Percentiles rank a stretch among this genome's conserved stretches.
Conservation (phyloP, 2,113 vertebrate genomes). For the Choloepus hoffmanni region DNA sequence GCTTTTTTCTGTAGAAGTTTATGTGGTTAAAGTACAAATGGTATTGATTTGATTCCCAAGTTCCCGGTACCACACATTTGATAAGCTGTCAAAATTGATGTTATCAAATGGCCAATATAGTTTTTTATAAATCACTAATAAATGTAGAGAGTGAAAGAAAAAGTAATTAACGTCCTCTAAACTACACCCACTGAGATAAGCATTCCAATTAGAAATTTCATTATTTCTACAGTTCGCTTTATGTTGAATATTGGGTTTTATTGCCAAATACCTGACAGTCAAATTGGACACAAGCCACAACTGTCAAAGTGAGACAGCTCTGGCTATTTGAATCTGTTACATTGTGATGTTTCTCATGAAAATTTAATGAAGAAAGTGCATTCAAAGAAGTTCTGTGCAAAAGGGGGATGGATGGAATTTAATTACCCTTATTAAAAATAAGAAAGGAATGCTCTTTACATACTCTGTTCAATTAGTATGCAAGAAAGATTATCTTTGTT, state of each 20-base stretch:
- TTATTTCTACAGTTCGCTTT: constrained; percentile 84
- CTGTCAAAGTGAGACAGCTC: constrained; percentile 84
- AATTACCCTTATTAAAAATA: constrained; percentile 89
- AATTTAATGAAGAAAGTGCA: constrained; percentile 87
- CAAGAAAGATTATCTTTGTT: constrained; percentile 83
- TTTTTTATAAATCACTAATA: constrained; percentile 82
- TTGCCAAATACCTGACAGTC: constrained; percentile 93
- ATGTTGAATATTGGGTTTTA: constrained; percentile 84
- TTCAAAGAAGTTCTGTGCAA: constrained; percentile 82
- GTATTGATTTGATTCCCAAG: constrained; percentile 27
- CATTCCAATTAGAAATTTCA: constrained; percentile 84
- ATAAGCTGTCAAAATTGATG: constrained; percentile 77
- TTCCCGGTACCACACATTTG: constrained; percentile 57
- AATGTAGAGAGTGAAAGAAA: constrained; percentile 73
- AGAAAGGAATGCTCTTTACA: constrained; percentile 80
- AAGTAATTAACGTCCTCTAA: constrained; percentile 80
- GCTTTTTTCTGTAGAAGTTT: constrained; percentile 27
- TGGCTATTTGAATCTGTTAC: constrained; percentile 85
- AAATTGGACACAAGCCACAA: constrained; percentile 89
- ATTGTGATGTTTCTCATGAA: constrained; percentile 88
- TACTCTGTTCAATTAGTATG: constrained; percentile 80
- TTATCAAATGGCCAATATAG: constrained; percentile 70
- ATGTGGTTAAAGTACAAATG: constrained; percentile 18
- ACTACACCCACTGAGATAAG: constrained; percentile 82
- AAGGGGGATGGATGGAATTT: constrained; percentile 83